Conservation (phyloP, 2,888 invertebrate genomes). For the Epsilonema sp. region DNA sequence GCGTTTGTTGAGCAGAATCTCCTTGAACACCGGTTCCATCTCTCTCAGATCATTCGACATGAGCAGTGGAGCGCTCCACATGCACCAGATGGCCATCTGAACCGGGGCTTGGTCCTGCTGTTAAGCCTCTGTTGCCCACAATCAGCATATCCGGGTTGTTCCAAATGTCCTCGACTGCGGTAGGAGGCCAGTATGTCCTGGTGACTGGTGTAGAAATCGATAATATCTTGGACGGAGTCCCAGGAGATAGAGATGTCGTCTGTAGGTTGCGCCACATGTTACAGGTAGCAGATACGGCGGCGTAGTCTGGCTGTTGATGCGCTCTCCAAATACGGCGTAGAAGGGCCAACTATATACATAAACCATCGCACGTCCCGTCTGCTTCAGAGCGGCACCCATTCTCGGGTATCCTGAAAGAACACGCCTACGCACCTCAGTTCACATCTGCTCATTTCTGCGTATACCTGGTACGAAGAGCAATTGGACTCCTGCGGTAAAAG, state of each 20-base stretch:
- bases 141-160: slow-evolving; percentile 38
- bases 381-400: slow-evolving; percentile 68
- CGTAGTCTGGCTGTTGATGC: slow-evolving; percentile 25
- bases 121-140: slow-evolving; percentile 30
- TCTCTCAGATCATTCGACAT: slow-evolving; percentile 22
- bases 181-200: slow-evolving; percentile 29
- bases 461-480: too few relatives aligned
- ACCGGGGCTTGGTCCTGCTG: slow-evolving; percentile 5
- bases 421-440: too few relatives aligned
- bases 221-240: slow-evolving; percentile 30
- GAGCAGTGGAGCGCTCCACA: slow-evolving; percentile 21
- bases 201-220: slow-evolving; percentile 32
- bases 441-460: too few relatives aligned
- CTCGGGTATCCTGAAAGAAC: not conserved
- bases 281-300: slow-evolving; percentile 29
- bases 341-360: slow-evolving; percentile 98
- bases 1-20: slow-evolving; percentile 19
- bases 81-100: slow-evolving; percentile 19
- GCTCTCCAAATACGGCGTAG: slow-evolving; percentile 45
- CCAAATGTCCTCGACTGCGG: slow-evolving; percentile 35
- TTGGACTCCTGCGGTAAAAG: too few relatives aligned
- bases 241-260: slow-evolving; percentile 34
- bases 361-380: slow-evolving; percentile 72
- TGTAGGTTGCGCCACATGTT: slow-evolving; percentile 37
- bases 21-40: slow-evolving; percentile 5